A percentile compares a stretch with the other conserved stretches of the same genome.
phyloP scores from a whole-genome alignment of 1,140 invertebrate species.

The Drosophila hydei region DNA sequence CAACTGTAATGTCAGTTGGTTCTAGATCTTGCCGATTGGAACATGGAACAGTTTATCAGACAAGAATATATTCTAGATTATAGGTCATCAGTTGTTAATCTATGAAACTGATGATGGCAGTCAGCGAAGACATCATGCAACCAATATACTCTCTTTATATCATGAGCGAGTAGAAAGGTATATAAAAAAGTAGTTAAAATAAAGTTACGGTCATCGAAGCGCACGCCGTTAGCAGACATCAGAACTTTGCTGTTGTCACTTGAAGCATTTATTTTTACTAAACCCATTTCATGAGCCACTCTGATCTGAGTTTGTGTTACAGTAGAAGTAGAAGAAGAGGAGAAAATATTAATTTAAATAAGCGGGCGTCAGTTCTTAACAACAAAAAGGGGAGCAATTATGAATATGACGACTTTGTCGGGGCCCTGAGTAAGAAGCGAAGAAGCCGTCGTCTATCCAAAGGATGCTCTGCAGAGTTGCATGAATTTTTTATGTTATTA shows the following conservation, averaged over 20 bases:
- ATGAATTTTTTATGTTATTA: slow-evolving; percentile 70
- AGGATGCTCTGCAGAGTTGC: slow-evolving; percentile 23
- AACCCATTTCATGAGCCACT: neutral
- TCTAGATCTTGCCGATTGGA: too few species aligned
- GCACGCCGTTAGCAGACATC: slow-evolving; percentile 54
- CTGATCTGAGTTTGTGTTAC: slow-evolving; percentile 47
- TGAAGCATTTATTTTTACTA: slow-evolving; percentile 33
- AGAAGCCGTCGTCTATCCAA: slow-evolving; percentile 14
- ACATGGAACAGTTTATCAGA: too few species aligned
- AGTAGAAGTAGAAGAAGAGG: slow-evolving; percentile 35
- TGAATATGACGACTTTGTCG: slow-evolving; percentile 49
- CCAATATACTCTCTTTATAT: too few species aligned
- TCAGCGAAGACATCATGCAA: too few species aligned
- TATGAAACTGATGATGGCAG: too few species aligned
- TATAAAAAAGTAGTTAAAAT: slow-evolving; percentile 74
- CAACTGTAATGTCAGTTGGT: too few species aligned
- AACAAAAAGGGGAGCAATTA: slow-evolving; percentile 40
- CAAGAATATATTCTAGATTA: too few species aligned
- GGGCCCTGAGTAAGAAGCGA: neutral
- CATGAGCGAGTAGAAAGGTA: too few species aligned
- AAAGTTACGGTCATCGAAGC: slow-evolving; percentile 55
- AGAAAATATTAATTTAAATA: slow-evolving; percentile 41
- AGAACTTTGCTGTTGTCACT: slow-evolving; percentile 47
- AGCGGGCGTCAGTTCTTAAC: slow-evolving; percentile 1
- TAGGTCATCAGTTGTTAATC: too few species aligned